Evolutionary conservation across 2,797 vertebrate species (phyloP).

Genomic region (Valencia hispanica): DNA sequence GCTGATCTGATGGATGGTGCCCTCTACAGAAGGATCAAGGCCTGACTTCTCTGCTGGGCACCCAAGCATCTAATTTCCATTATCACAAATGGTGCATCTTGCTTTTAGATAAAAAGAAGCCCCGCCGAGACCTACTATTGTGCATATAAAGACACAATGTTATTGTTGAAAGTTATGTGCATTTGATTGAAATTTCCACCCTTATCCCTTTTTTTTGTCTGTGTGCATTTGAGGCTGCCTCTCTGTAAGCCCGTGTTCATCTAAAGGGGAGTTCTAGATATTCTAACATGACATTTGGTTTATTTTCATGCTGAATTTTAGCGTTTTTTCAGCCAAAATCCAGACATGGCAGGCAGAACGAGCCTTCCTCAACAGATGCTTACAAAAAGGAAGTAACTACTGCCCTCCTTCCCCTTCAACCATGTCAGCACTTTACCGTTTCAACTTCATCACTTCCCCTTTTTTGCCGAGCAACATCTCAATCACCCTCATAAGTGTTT

Average conservation of each 20-base stretch:
- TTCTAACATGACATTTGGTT: constrained; percentile 3
- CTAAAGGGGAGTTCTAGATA: neutral
- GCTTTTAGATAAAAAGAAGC: constrained; percentile 58
- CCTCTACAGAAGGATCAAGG: constrained; percentile 55
- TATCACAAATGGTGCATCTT: constrained; percentile 34
- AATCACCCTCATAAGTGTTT: constrained; percentile 21
- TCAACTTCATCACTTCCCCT: constrained; percentile 66
- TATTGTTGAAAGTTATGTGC: constrained; percentile 28
- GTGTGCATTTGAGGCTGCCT: constrained; percentile 13
- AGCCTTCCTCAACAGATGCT: constrained; percentile 46
- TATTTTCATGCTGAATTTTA: constrained; percentile 1
- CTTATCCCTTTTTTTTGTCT: constrained; percentile 25
- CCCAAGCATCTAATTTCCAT: constrained; percentile 35
- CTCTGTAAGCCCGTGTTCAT: neutral
- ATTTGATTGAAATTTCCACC: constrained; percentile 18
- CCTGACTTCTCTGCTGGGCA: constrained; percentile 26
- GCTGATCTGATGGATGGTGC: constrained; percentile 43
- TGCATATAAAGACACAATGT: constrained; percentile 34
- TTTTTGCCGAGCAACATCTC: constrained; percentile 44
- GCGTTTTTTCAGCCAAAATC: constrained; percentile 6
- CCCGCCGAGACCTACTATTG: constrained; percentile 32
- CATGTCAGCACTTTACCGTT: constrained; percentile 72
- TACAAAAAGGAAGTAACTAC: constrained; percentile 74
- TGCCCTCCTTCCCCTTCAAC: constrained; percentile 41
- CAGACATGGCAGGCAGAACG: constrained; percentile 18